Evolutionary conservation across 2,888 invertebrate species (phyloP).

Genomic region (Chrysopilus asiliformis): DNA sequence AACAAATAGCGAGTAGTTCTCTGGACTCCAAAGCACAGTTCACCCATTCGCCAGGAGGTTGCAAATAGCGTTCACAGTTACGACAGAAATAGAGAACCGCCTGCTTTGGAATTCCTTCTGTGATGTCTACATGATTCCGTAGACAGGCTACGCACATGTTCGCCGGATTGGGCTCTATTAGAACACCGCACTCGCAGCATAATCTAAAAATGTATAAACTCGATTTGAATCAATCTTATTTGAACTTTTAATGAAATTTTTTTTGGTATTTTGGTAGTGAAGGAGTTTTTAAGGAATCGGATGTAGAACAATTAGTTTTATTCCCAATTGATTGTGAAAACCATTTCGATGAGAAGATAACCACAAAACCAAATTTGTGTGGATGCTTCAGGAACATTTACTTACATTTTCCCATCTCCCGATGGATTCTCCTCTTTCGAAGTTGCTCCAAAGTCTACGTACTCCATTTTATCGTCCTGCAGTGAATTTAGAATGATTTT

Average conservation of each 20-base stretch:
- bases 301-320: background rate
- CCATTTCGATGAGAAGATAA: no score
- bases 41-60: slow-evolving; percentile 85
- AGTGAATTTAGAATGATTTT: no score
- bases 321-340: no score
- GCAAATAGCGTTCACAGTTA: slow-evolving; percentile 87
- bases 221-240: no score
- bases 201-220: slow-evolving; percentile 42
- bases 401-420: slow-evolving; percentile 9
- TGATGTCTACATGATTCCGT: slow-evolving; percentile 83
- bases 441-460: background rate
- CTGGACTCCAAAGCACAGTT: slow-evolving; percentile 75
- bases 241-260: no score
- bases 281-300: background rate
- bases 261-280: background rate
- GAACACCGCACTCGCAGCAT: slow-evolving; percentile 88
- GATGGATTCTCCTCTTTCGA: slow-evolving; percentile 1
- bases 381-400: background rate
- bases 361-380: no score
- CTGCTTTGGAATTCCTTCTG: slow-evolving; percentile 92
- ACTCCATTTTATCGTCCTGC: slow-evolving; percentile 3
- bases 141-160: slow-evolving; percentile 97
- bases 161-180: slow-evolving; percentile 88
- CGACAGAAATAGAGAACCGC: slow-evolving; percentile 79
- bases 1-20: slow-evolving; percentile 77